Evolutionary conservation across 2,797 vertebrate genomes (phyloP), one percentile per base, ranked within the genome.

Genomic region (Takifugu ocellatus): DNA sequence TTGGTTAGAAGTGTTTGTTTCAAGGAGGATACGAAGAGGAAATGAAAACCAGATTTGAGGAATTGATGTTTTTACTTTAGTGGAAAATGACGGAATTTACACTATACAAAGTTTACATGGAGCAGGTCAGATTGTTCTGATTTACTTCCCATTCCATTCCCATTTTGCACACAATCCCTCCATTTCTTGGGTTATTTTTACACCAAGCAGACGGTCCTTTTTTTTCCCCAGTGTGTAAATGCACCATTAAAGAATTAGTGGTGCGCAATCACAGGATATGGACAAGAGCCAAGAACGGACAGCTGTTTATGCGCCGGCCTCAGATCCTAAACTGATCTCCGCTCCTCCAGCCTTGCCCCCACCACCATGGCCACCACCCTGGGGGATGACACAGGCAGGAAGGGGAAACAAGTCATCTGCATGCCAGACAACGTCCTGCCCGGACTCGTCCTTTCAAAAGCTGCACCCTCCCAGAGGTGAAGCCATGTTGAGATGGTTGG

Each of bases 151-250:
- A 0, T n/a, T 2, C 4, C 45, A 49, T 59, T 74, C 54, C 55
- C 51, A 27, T 68, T 48, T 65, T 42, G 25, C 24, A 46, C 25
- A 17, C 58, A 12, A 6, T 42, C 49, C 57, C 52, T 59, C 31
- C 39, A 7, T 61, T 50, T 42, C 17, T 6, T 27, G 2, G 14
- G 57, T 62, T 74, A 74, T 75, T 77, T 80, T 78, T 75, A 61
- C n/a, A 66, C 39, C 44, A 42, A 45, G 10, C 31, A 63, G 54
- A 50, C 54, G 49, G 55, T 77, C 46, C 54, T 50, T 63, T 73
- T 73, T 72, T 62, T 66, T 71, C 66, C n/a, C 39, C 53, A 51
- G 69, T 43, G 63, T 67, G 59, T 72, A 56, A 82, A 75, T 43
- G 59, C 24, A n/a, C 53, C 65, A 62, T 70, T 70, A 71, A 77